Conservation (phyloP, 1,140 invertebrate genomes). For the Drosophila asahinai region DNA sequence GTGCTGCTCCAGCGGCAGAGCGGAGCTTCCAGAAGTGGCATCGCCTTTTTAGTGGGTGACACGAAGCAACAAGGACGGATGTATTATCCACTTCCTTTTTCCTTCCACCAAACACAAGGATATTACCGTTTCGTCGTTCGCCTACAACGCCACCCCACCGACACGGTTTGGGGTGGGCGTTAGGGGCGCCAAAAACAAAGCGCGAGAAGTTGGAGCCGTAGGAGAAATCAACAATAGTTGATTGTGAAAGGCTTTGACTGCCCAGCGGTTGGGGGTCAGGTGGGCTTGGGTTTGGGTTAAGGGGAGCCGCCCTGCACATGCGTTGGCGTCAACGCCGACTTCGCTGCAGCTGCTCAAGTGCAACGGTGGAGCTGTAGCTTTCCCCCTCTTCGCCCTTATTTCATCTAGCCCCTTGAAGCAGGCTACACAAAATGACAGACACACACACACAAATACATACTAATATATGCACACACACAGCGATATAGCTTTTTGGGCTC, state of each 20-base stretch:
- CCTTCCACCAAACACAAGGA: constrained; percentile 85
- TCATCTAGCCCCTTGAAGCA: constrained; percentile 29
- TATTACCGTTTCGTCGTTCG: constrained; percentile 85
- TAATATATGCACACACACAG: constrained; percentile 9
- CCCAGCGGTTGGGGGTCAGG: constrained; percentile 16
- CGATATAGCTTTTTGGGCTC: constrained; percentile 32
- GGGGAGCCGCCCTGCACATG: constrained; percentile 35
- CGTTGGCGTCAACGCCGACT: constrained; percentile 45
- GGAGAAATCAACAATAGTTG: constrained; percentile 62
- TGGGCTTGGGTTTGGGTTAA: constrained; percentile 4
- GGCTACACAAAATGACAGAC: constrained; percentile 54
- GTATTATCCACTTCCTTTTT: constrained; percentile 86
- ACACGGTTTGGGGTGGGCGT: background rate
- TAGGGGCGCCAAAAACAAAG: constrained; percentile 41
- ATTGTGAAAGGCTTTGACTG: constrained; percentile 62
- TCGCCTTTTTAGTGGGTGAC: constrained; percentile 85
- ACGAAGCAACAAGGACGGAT: constrained; percentile 86
- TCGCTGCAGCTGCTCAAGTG: constrained; percentile 72
- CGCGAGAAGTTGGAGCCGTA: constrained; percentile 51
- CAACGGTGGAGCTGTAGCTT: constrained; percentile 46
- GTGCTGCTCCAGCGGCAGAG: constrained; percentile 32
- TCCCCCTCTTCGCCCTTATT: background rate
- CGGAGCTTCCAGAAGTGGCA: constrained; percentile 71
- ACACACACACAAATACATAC: constrained; percentile 23
- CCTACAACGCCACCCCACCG: constrained; percentile 48